A percentile compares a stretch with the other conserved stretches of the same genome.
These are phyloP conservation scores for Kuschelorhynchus macadamiae DNA, from an alignment of 2,888 invertebrate species.

Conservation along the genomic window DNA sequence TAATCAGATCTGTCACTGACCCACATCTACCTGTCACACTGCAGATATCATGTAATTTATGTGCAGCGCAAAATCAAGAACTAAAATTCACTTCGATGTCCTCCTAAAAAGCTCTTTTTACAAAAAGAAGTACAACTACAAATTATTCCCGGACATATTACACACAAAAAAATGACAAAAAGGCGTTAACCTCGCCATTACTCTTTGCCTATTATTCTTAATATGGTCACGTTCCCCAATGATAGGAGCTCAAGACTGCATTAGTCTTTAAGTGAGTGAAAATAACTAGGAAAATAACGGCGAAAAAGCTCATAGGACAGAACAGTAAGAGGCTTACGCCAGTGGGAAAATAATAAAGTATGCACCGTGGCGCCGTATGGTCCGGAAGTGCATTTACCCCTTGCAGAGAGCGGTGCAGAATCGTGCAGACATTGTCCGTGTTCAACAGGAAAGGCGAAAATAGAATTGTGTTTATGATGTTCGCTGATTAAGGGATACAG, in stretches of 20 bases:
- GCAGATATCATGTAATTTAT: no score
- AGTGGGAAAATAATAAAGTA: conserved; percentile 35
- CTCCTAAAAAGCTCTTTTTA: no score
- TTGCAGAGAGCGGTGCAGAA: conserved; percentile 27
- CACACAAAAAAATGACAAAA: no score
- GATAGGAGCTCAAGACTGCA: not conserved
- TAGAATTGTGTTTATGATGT: conserved; percentile 33
- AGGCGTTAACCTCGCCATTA: no score
- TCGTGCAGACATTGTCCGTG: conserved; percentile 44
- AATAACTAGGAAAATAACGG: not conserved
- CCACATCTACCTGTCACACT: no score
- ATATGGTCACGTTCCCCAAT: no score
- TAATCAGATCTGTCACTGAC: no score
- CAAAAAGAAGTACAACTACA: no score
- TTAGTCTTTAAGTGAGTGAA: not conserved
- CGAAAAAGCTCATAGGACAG: conserved; percentile 27
- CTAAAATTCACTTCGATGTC: no score
- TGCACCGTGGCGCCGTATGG: conserved; percentile 43
- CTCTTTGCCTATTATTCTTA: no score
- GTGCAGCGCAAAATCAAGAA: no score
- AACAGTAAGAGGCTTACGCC: conserved; percentile 16
- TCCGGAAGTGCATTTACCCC: conserved; percentile 51
- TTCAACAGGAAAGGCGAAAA: conserved; percentile 43
- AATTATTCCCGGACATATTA: no score
- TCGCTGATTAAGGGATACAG: not conserved